phyloP scores from a whole-genome alignment of 2,113 vertebrate genomes.

The Gymnogyps californianus region DNA sequence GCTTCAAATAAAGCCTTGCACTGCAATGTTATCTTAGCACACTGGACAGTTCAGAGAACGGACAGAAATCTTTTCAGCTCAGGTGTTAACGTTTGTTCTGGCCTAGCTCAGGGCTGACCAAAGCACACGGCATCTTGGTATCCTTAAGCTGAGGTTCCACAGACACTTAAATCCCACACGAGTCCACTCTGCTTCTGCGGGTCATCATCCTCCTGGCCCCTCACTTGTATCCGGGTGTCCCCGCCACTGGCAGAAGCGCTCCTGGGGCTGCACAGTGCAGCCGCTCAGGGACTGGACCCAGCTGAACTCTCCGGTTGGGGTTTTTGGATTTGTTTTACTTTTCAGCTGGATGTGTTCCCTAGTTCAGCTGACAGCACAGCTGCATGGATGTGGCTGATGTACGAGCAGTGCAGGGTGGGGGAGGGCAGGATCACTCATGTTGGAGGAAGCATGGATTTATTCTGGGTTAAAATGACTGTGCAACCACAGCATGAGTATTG shows the following conservation, averaged over 20 bases:
- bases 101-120: not conserved
- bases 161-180: accelerated
- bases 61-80: not conserved
- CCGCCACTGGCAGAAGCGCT: accelerated
- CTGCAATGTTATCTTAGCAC: accelerated
- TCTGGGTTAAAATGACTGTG: not conserved
- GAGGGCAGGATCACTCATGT: not conserved
- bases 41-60: accelerated
- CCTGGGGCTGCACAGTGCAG: not conserved
- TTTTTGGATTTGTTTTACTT: not conserved
- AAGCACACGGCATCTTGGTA: accelerated
- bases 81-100: not conserved
- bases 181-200: accelerated
- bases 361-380: not conserved
- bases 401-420: not conserved
- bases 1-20: not conserved
- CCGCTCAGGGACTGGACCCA: accelerated
- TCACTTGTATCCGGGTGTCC: not conserved
- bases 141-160: not conserved
- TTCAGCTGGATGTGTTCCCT: not conserved
- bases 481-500: not conserved
- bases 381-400: not conserved
- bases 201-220: accelerated
- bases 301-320: not conserved
- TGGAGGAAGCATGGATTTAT: not conserved